A percentile compares a stretch with the other conserved stretches of the same genome.
phyloP scores from a whole-genome alignment of 2,113 vertebrate genomes.

The Elachura formosa region DNA sequence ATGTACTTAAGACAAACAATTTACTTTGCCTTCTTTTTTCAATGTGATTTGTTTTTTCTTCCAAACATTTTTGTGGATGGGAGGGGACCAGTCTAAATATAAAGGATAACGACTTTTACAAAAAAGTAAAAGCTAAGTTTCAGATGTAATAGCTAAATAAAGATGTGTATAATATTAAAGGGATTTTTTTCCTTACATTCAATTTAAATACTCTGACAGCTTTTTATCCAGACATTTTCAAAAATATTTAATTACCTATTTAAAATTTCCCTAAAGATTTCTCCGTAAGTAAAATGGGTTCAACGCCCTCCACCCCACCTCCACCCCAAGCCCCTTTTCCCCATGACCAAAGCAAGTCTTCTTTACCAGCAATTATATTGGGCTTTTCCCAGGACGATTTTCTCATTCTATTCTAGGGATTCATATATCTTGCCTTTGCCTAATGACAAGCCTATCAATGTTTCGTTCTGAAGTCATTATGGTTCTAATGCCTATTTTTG shows the following conservation, averaged over 20 bases:
- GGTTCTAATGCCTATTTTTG: not conserved
- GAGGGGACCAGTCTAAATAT: not conserved
- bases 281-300: not conserved
- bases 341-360: not conserved
- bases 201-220: not conserved
- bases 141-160: not conserved
- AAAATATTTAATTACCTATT: not conserved
- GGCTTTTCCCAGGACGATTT: not conserved
- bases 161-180: not conserved
- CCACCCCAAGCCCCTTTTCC: not conserved
- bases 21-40: not conserved
- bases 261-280: not conserved
- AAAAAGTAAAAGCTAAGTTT: not conserved
- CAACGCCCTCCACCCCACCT: not conserved
- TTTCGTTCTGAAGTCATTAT: not conserved
- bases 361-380: not conserved
- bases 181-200: not conserved
- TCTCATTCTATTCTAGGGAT: not conserved
- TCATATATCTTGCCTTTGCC: not conserved
- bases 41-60: not conserved
- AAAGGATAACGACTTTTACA: not conserved
- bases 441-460: not conserved
- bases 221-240: not conserved
- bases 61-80: not conserved
- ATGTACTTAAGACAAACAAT: not conserved